Evolutionary conservation across 2,888 invertebrate genomes (phyloP), one percentile per base, ranked within the genome.

Genomic region (Cenopis cana): DNA sequence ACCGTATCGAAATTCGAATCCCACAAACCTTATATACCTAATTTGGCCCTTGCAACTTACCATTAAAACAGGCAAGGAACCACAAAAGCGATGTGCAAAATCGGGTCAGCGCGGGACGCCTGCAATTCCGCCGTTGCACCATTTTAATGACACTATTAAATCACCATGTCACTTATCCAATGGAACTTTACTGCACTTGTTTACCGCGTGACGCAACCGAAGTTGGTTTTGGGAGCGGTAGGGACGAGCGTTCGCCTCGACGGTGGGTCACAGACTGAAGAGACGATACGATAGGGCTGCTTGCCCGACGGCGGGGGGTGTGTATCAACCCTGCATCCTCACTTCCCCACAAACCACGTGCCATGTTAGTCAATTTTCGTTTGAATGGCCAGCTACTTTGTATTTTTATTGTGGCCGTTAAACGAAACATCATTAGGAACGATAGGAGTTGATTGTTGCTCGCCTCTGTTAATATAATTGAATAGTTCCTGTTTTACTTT

Each of bases 281-380:
- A 24, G 24, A 77, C 80, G 60, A 76, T 77, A 77, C 77, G 77
- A 81, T 85, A 82, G 81, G 82, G 84, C 54, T 79, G 77, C 76
- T 81, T 82, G 82, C 83, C 77, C 78, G 80, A 77, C 82, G 80
- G 82, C 82, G 82, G 87, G 83, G 88, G 89, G 85, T 79, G 80
- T 79, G 85, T 88, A 86, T 84, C 85, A 83, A 89, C 86, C 88
- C 89, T 89, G 89, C 88, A 86, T 88, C 88, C 86, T 87, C 85
- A 81, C 82, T 90, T 89, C 87, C 88, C 85, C 83, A 81, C 78
- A 75, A 84, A 86, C 89, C 91, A 91, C 90, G 91, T 91, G 91
- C 87, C 84, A 78, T 81, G 85, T 83, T 87, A 85, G 87, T 89
- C 89, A 83, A 89, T 88, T 90, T 90, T 87, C 84, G 81, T 83